phyloP scores from a whole-genome alignment of 2,888 invertebrate genomes.

The Ceramica pisi region DNA sequence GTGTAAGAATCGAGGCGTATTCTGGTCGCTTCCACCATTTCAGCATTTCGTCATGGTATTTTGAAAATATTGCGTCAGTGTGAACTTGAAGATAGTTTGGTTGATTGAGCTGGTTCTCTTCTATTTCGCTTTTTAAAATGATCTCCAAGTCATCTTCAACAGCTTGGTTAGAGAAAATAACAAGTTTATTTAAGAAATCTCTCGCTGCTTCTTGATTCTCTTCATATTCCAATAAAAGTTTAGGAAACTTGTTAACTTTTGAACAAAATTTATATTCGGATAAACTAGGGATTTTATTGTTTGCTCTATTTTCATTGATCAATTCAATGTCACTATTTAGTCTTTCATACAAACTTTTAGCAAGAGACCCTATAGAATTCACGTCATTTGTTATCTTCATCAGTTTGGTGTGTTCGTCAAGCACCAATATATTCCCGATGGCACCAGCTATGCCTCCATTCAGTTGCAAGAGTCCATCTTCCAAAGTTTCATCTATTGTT shows the following conservation, averaged over 20 bases:
- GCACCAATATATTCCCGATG: slow-evolving; percentile 48
- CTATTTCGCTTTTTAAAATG: slow-evolving; percentile 40
- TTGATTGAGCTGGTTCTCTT: slow-evolving; percentile 5
- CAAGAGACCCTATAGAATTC: slow-evolving; percentile 17
- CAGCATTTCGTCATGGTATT: slow-evolving; percentile 44
- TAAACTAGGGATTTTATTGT: slow-evolving; percentile 3
- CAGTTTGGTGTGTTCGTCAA: slow-evolving; percentile 29
- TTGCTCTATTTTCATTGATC: background rate
- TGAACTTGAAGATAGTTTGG: slow-evolving; percentile 3
- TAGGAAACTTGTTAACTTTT: slow-evolving; percentile 10
- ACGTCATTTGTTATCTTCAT: slow-evolving; percentile 37
- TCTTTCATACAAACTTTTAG: slow-evolving; percentile 19
- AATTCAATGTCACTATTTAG: background rate
- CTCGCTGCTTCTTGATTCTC: slow-evolving; percentile 7
- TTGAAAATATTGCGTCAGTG: slow-evolving; percentile 45
- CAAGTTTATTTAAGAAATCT: slow-evolving; percentile 33
- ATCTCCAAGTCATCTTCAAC: slow-evolving; percentile 31
- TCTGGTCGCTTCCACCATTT: slow-evolving; percentile 52
- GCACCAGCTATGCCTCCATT: slow-evolving; percentile 48
- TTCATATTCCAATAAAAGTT: background rate
- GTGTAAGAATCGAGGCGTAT: slow-evolving; percentile 33
- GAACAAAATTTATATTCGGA: slow-evolving; percentile 14
- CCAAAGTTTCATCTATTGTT: slow-evolving; percentile 40
- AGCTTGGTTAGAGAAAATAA: slow-evolving; percentile 43
- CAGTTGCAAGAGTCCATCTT: slow-evolving; percentile 21